Conservation (phyloP, 1,140 invertebrate species). For the Cydia strobilella region DNA sequence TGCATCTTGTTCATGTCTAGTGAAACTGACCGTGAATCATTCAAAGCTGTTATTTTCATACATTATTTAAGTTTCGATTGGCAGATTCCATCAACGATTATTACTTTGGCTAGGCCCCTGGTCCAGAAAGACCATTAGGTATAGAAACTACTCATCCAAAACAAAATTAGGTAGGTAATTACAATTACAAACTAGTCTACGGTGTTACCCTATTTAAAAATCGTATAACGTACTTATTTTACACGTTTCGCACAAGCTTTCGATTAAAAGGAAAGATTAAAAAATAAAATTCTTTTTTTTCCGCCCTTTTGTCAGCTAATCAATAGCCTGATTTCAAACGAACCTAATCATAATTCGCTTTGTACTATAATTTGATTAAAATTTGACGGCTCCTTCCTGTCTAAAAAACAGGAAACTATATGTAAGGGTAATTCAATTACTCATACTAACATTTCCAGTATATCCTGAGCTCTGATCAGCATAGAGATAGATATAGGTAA, state of each 20-base stretch:
- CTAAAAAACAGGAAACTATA: conserved; percentile 63
- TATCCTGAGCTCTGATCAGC: conserved; percentile 38
- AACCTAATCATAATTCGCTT: conserved; percentile 64
- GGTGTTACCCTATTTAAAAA: no score
- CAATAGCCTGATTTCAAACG: conserved; percentile 45
- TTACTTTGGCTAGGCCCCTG: no score
- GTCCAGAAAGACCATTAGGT: no score
- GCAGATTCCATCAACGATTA: no score
- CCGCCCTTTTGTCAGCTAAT: conserved; percentile 38
- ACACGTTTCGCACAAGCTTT: no score
- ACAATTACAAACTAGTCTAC: no score
- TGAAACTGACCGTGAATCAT: no score
- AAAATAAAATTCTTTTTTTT: conserved; percentile 20
- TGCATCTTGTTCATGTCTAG: no score
- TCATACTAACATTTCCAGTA: conserved; percentile 45
- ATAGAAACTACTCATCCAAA: no score
- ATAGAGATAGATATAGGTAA: not conserved
- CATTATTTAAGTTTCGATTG: no score
- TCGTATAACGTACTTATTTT: not conserved
- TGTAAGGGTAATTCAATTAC: conserved; percentile 71
- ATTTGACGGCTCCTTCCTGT: conserved; percentile 74
- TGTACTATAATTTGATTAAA: conserved; percentile 75
- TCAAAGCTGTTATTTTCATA: no score
- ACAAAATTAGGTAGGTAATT: no score
- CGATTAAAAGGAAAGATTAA: not conserved